Percentiles rank a stretch among this genome's conserved stretches.
These are phyloP conservation scores for Epizoanthus fatuus DNA, from an alignment of 92 coral and sea anemone genomes.

Conservation along the genomic window DNA sequence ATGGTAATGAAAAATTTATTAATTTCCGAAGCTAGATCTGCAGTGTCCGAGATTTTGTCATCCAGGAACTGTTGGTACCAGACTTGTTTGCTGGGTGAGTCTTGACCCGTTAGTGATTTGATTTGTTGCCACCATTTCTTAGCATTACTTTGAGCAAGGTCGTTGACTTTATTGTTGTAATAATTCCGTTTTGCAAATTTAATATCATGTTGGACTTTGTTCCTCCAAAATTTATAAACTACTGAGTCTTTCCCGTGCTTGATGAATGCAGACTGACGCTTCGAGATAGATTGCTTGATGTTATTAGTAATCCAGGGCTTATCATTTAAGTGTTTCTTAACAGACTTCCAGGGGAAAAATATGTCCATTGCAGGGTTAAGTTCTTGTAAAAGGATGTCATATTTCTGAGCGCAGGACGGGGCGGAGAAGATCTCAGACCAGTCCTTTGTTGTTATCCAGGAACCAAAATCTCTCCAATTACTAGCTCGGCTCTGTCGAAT, in stretches of 20 bases:
- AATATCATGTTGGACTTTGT: slow-evolving; percentile 31
- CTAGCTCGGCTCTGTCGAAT: slow-evolving; percentile 41
- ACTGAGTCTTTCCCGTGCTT: slow-evolving; percentile 15
- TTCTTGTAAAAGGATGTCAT: neutral
- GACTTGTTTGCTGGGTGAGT: slow-evolving; percentile 32
- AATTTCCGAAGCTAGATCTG: slow-evolving; percentile 6
- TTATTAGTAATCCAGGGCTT: slow-evolving; percentile 3
- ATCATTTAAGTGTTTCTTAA: slow-evolving; percentile 5
- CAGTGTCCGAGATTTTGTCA: neutral
- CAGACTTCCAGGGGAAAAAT: neutral
- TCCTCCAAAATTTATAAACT: slow-evolving; percentile 18
- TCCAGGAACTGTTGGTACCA: slow-evolving; percentile 29
- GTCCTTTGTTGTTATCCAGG: slow-evolving; percentile 29
- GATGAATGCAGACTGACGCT: slow-evolving; percentile 33
- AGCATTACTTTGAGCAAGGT: slow-evolving; percentile 30
- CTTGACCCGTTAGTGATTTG: slow-evolving; percentile 34
- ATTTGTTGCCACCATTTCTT: slow-evolving; percentile 19
- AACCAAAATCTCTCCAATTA: slow-evolving; percentile 45
- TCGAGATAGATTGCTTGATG: neutral
- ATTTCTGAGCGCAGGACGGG: neutral
- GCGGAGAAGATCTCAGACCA: slow-evolving; percentile 15
- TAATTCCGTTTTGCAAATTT: slow-evolving; percentile 42
- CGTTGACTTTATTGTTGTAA: slow-evolving; percentile 42
- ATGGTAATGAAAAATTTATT: slow-evolving; percentile 27
- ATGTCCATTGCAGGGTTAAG: slow-evolving; percentile 4